phyloP scores from a whole-genome alignment of 2,797 vertebrate genomes.

The Hydrocynus forskahlii region DNA sequence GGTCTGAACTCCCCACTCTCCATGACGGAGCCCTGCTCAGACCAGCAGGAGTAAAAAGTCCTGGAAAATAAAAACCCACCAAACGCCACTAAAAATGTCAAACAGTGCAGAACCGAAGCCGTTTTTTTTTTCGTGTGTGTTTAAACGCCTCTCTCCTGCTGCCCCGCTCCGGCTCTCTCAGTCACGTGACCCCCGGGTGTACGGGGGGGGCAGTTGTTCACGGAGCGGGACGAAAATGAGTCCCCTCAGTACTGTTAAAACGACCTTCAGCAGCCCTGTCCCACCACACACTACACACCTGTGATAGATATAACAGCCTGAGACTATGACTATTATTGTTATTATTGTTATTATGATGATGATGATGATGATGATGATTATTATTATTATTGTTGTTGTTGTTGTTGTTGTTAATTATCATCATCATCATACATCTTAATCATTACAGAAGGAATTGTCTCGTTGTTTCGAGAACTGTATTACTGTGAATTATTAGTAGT shows the following conservation, averaged over 20 bases:
- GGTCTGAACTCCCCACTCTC: conserved; percentile 53
- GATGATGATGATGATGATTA: neutral
- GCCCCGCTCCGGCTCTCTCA: conserved; percentile 34
- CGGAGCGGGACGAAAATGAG: conserved; percentile 44
- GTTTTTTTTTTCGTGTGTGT: neutral
- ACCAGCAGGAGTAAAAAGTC: conserved; percentile 2
- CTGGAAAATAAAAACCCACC: neutral
- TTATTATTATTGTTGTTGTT: neutral
- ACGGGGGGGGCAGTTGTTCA: conserved; percentile 16
- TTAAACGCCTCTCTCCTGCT: conserved; percentile 10
- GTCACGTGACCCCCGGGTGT: conserved; percentile 56
- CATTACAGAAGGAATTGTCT: no score
- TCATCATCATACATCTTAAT: no score
- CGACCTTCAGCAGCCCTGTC: conserved; percentile 7
- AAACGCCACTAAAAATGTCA: no score
- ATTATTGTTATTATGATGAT: neutral
- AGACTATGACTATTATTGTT: neutral
- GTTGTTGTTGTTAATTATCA: no score
- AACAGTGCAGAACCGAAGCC: neutral
- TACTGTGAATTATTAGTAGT: no score
- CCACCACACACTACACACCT: neutral
- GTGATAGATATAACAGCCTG: neutral
- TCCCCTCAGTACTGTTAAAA: neutral
- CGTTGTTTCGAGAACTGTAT: no score
- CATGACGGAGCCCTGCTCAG: conserved; percentile 35